Evolutionary conservation across 2,888 invertebrate genomes (phyloP).

Genomic region (Platycheirus rosarum): DNA sequence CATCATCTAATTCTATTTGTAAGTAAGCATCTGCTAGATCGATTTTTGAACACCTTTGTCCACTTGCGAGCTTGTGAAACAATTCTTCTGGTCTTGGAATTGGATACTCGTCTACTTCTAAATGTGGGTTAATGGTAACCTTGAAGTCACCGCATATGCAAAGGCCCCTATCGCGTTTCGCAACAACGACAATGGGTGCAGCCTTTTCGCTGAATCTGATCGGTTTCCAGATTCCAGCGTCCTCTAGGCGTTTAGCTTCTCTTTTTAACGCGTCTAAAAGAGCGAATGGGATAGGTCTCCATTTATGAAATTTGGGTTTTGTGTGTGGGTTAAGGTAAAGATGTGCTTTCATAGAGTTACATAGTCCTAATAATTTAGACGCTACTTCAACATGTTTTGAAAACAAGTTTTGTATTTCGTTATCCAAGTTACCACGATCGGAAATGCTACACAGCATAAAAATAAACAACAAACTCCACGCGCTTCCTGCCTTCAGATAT

Average conservation of each 20-base stretch:
- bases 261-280: conserved; percentile 53
- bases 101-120: conserved; percentile 72
- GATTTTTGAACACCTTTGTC: conserved; percentile 63
- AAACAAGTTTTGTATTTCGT: conserved; percentile 6
- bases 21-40: conserved; percentile 66
- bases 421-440: no score
- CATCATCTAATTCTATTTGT: conserved; percentile 57
- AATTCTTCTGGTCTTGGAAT: conserved; percentile 68
- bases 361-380: conserved; percentile 2
- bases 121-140: conserved; percentile 74
- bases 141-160: conserved; percentile 75
- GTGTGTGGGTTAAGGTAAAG: conserved; percentile 70
- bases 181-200: conserved; percentile 77
- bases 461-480: no score
- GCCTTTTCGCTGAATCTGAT: conserved; percentile 77
- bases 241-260: conserved; percentile 70
- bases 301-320: conserved; percentile 69
- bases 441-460: no score
- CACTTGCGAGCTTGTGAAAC: conserved; percentile 68
- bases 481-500: no score
- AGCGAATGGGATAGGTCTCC: conserved; percentile 75
- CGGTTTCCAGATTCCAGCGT: conserved; percentile 62
- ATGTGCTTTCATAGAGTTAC: conserved; percentile 44
- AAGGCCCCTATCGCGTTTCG: conserved; percentile 76
- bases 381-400: conserved; percentile 4